Conservation (phyloP, 2,113 vertebrate species). For the Blennius ocellaris region DNA sequence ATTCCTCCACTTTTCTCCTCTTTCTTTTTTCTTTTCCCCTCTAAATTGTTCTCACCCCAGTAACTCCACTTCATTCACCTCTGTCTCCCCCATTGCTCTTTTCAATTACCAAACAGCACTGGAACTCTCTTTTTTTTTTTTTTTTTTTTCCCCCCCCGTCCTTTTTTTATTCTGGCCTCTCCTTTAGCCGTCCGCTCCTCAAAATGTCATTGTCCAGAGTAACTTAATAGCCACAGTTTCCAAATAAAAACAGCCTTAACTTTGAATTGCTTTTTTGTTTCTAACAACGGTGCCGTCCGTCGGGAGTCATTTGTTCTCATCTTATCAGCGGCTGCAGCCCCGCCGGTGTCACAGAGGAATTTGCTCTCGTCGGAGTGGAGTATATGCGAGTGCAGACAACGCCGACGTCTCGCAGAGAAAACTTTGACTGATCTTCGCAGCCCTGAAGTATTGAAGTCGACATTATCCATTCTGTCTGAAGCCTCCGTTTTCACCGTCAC, state of each 20-base stretch:
- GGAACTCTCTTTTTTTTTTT: background rate
- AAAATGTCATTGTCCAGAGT: conserved; percentile 25
- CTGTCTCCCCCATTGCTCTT: conserved; percentile 24
- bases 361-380: background rate
- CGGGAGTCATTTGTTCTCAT: background rate
- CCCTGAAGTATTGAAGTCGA: conserved; percentile 3
- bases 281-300: background rate
- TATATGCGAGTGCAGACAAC: background rate
- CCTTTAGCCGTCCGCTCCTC: background rate
- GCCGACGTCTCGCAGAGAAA: background rate
- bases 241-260: conserved; percentile 15
- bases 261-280: background rate
- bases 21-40: conserved; percentile 9
- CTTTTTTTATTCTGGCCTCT: background rate
- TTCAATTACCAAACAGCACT: conserved; percentile 27
- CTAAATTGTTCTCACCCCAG: conserved; percentile 20
- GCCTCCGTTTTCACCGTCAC: background rate
- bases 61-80: conserved; percentile 22
- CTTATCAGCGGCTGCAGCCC: background rate
- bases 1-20: background rate
- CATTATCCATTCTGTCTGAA: conserved; percentile 31
- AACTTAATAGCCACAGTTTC: conserved; percentile 1
- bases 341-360: background rate
- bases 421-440: background rate
- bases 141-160: conserved; percentile 9